These are phyloP conservation scores for Empidonax alnorum DNA, from an alignment of 2,113 vertebrate species.

Conservation along the genomic window DNA sequence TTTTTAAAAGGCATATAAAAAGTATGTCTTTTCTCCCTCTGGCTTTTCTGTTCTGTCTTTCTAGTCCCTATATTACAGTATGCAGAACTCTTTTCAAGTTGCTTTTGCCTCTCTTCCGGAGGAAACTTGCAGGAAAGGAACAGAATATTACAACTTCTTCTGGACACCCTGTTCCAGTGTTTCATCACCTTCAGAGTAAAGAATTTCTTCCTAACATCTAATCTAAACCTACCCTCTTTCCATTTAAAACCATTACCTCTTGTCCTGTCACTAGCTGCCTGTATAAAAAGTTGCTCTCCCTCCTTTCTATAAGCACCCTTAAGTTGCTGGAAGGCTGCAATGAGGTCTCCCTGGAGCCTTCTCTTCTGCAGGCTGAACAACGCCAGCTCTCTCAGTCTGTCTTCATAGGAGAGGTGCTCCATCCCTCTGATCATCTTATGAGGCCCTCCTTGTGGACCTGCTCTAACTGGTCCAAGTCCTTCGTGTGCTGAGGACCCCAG, in stretches of 20 bases:
- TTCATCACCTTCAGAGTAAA: background rate
- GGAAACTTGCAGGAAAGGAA: background rate
- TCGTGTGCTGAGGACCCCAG: background rate
- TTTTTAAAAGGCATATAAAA: background rate
- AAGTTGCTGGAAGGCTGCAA: background rate
- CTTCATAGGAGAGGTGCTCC: background rate
- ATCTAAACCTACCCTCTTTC: background rate
- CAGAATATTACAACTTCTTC: background rate
- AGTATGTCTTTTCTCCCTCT: background rate
- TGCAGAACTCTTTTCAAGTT: background rate
- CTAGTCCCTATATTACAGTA: background rate
- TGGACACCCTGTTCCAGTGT: background rate
- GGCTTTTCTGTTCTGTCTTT: background rate
- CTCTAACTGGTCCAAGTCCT: accelerated
- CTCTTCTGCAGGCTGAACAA: background rate
- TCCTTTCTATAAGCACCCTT: background rate
- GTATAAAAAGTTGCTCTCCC: background rate
- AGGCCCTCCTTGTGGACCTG: background rate
- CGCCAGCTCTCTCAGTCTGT: background rate
- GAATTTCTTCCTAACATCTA: background rate
- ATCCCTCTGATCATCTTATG: background rate
- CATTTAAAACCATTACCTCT: background rate
- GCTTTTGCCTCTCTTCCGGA: background rate
- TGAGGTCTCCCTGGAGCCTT: background rate
- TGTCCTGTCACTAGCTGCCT: background rate